Conservation (phyloP, 2,888 invertebrate genomes). For the Myopa tessellatipennis region DNA sequence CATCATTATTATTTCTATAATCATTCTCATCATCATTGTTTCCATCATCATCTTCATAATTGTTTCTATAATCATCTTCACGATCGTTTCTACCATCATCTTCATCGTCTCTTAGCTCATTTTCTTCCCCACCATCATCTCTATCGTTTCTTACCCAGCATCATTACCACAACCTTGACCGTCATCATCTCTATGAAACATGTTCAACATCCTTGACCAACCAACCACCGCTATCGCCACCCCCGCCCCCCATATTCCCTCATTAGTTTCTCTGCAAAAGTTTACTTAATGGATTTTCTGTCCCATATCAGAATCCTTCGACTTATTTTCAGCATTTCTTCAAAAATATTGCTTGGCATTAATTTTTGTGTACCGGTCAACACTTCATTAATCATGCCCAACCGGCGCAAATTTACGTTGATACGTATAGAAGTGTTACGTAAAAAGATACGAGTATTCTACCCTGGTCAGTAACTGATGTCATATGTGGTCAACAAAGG, state of each 20-base stretch:
- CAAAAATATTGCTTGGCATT: slow-evolving; percentile 50
- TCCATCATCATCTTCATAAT: background rate
- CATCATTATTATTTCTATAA: background rate
- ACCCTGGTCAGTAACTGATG: background rate
- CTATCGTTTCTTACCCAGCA: background rate
- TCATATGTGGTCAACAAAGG: slow-evolving; percentile 8
- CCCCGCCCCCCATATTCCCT: background rate
- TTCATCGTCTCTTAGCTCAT: background rate
- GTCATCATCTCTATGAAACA: background rate
- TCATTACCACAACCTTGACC: slow-evolving; percentile 9
- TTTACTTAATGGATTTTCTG: slow-evolving; percentile 49
- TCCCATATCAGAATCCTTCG: slow-evolving; percentile 50
- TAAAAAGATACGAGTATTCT: background rate
- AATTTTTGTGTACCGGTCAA: slow-evolving; percentile 61
- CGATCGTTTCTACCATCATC: background rate
- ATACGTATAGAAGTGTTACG: background rate
- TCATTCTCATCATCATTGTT: background rate
- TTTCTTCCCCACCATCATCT: background rate
- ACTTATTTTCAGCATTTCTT: slow-evolving; percentile 23
- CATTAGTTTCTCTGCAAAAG: slow-evolving; percentile 43
- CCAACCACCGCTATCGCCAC: background rate
- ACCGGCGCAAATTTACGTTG: slow-evolving; percentile 25
- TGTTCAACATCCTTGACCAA: slow-evolving; percentile 47
- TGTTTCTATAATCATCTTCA: background rate
- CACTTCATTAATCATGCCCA: slow-evolving; percentile 64